Conservation (phyloP, 2,888 invertebrate species). For the Terebella lapidaria region DNA sequence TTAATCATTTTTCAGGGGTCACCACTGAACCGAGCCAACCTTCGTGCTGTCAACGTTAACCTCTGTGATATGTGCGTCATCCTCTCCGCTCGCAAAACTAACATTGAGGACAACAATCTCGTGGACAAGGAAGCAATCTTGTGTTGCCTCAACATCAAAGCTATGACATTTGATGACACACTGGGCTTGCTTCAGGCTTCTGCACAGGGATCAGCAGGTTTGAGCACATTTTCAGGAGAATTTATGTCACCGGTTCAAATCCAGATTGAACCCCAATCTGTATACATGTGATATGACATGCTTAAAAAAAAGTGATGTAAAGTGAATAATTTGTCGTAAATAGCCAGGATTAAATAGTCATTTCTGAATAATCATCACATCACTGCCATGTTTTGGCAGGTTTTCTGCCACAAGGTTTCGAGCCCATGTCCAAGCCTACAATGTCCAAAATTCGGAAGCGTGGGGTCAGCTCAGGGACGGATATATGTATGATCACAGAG, state of each 20-base stretch:
- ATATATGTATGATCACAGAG: constrained; percentile 97
- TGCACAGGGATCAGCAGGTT: constrained; percentile 22
- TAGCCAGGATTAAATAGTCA: too few species aligned
- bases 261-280: too few species aligned
- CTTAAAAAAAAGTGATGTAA: too few species aligned
- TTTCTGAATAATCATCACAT: too few species aligned
- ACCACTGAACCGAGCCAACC: constrained; percentile 92
- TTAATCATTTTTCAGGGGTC: constrained; percentile 97
- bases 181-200: constrained; percentile 56
- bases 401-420: constrained; percentile 48
- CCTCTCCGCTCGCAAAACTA: constrained; percentile 73
- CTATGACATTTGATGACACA: constrained; percentile 69
- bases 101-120: constrained; percentile 89
- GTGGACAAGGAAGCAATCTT: constrained; percentile 99
- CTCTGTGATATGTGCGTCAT: constrained; percentile 99
- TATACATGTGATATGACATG: too few species aligned
- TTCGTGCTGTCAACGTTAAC: constrained; percentile 99
- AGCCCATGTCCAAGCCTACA: constrained; percentile 38
- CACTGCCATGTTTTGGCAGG: too few species aligned
- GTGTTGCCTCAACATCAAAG: constrained; percentile 99
- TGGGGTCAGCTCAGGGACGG: constrained; percentile 68
- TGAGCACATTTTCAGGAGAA: too few species aligned
- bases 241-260: too few species aligned
- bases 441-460: constrained; percentile 29
- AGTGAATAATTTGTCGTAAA: too few species aligned